Base-by-base conservation (phyloP, 2,888 invertebrate species). In the Parnassius orleans region DNA sequence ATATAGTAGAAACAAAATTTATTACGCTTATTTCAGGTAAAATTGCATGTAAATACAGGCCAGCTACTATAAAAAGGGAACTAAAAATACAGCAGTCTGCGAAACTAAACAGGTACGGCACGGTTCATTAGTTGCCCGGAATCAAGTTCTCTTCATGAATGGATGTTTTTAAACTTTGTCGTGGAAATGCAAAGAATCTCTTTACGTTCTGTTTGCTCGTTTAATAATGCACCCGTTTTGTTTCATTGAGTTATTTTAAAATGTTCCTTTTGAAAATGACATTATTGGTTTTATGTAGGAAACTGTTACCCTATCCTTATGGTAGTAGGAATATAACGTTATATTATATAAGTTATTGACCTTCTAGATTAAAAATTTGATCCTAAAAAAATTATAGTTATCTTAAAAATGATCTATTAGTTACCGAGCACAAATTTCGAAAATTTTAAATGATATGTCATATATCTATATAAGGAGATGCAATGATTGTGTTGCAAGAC, bases 71-170 rank as follows among this genome's bases (percentile, higher is more conserved):
- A 75, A 73, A 70, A 64, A 54, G 41, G 48, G 42, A 59, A 44
- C 50, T 59, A 56, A 58, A 61, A 54, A 58, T 48, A 51, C 43
- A 55, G 15, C 50, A 46, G 76, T 80, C 75, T 75, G 74, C 63
- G 66, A 72, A 82, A 80, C 76, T 79, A 75, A 74, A 79, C 73
- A 75, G 71, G 66, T 76, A 70, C 66, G 69, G 72, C 68, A 75
- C 74, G 81, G 79, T 87, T 87, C 84, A 86, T 87, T 88, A 86
- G 76, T 66, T 72, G 65, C 66, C 70, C 69, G 74, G 74, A 74
- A 69, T 68, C 68, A 71, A 76, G 72, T 75, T 72, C 66, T 66
- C 68, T 69, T 74, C 72, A 68, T 73, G 74, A 76, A 78, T 73
- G 69, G 68, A 73, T 74, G 78, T 71, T 78, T 79, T 68, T 44